phyloP scores from a whole-genome alignment of 2,888 invertebrate genomes.

The Papilio elwesi region DNA sequence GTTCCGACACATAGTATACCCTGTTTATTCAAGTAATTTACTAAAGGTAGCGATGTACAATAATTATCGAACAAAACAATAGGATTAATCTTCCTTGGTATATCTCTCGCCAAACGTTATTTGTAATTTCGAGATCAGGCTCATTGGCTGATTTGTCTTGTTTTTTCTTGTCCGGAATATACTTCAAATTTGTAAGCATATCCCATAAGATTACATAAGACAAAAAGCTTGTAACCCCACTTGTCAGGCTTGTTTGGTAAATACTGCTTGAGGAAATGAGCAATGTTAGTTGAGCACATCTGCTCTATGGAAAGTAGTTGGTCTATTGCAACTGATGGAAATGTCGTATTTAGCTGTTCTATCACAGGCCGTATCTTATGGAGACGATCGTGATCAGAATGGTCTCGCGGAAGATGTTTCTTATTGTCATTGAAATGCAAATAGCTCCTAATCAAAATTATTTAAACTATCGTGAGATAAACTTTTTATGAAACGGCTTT shows the following conservation, averaged over 20 bases:
- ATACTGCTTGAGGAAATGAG: conserved; percentile 50
- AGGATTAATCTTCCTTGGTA: conserved; percentile 45
- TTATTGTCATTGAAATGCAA: too few species aligned
- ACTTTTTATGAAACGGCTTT: too few species aligned
- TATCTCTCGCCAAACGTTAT: conserved; percentile 45
- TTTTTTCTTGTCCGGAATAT: conserved; percentile 45
- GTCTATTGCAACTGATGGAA: conserved; percentile 52
- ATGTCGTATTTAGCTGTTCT: conserved; percentile 51
- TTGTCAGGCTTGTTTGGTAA: conserved; percentile 48
- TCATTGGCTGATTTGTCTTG: conserved; percentile 42
- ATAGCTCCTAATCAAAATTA: too few species aligned
- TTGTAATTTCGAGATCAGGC: conserved; percentile 49
- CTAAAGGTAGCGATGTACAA: conserved; percentile 46
- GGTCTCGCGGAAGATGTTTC: too few species aligned
- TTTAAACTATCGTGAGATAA: too few species aligned
- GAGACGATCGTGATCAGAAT: too few species aligned
- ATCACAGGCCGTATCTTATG: too few species aligned
- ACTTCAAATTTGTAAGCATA: too few species aligned
- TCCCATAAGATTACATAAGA: too few species aligned
- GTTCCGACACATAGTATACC: conserved; percentile 51
- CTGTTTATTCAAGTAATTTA: conserved; percentile 50
- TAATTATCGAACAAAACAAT: conserved; percentile 45
- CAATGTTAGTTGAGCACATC: conserved; percentile 56
- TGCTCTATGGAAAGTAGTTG: conserved; percentile 52
- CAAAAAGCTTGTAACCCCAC: too few species aligned